Percentiles rank a stretch among this genome's conserved stretches.
phyloP scores from a whole-genome alignment of 2,113 vertebrate genomes.

The Chlamydotis undulata region DNA sequence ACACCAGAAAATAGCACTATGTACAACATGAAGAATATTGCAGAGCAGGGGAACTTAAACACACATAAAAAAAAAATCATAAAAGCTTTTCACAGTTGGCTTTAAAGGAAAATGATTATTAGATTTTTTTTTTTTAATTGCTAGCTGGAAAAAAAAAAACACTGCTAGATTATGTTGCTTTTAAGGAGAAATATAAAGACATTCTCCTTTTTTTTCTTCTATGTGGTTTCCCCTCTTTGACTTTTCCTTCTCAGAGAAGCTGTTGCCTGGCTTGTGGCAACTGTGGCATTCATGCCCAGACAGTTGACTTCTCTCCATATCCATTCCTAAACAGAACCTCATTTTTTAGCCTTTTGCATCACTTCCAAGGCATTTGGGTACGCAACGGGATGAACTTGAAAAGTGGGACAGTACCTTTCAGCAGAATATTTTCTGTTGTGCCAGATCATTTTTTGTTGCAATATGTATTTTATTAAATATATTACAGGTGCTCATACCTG shows the following conservation, averaged over 20 bases:
- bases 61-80: background rate
- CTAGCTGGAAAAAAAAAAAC: background rate
- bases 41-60: background rate
- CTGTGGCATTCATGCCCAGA: background rate
- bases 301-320: background rate
- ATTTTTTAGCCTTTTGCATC: background rate
- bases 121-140: background rate
- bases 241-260: background rate
- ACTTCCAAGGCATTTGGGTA: no score
- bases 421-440: background rate
- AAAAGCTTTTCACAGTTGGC: background rate
- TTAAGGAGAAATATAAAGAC: background rate
- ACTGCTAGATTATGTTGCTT: background rate
- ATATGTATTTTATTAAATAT: background rate
- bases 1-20: constrained; percentile 19
- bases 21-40: background rate
- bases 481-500: background rate
- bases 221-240: background rate
- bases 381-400: fast-evolving
- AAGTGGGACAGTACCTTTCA: background rate
- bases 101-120: background rate
- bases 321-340: background rate
- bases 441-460: background rate
- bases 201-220: background rate
- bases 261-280: background rate